Evolutionary conservation across 2,797 vertebrate genomes (phyloP), one percentile per base, ranked within the genome.

Genomic region (Gallirallus australis): DNA sequence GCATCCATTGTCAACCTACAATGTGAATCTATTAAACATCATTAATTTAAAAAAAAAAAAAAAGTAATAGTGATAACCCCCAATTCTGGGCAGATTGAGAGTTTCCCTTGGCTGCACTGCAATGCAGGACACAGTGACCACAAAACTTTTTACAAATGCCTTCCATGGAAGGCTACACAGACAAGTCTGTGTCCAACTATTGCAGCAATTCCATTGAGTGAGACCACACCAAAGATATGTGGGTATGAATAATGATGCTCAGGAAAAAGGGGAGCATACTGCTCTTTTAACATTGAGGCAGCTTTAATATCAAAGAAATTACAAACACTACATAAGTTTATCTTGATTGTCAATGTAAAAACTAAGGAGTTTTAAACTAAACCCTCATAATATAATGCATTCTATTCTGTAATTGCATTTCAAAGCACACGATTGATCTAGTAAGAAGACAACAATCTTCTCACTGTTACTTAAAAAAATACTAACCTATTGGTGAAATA

Each of bases 1-100:
- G 28, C 52, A 88, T 45, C 65, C 18, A 68, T 75, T 96, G 48
- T 91, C 65, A 86, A 53, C 14, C 27, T 37, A 90, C 87, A 77
- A 28, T 20, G n/a, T 24, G 12, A 52, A 27, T 59, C 50, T 84
- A 35, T 40, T n/a, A 63, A 63, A 57, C 8, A 48, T 14, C 8
- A 82, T 45, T 45, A 21, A 47, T 47, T 76, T 35, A 57, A 48
- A 63, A 61, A 35, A 65, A 63, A 61, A 35, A 65, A 24, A 7
- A 16, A 37, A 76, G 11, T 31, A 82, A 81, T 31, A 83, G 56
- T 7, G 61, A 92, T 30, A 86, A 91, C 6, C 6, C 2, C 23
- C 64, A 78, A 47, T 20, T 64, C 33, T 45, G 63, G 54, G 61
- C 27, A 48, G n/a, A 90, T 23, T 2, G 27, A 42, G 31, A 85